Evolutionary conservation across 2,113 vertebrate genomes (phyloP), one percentile per base, ranked within the genome.

Genomic region (Colius striatus): DNA sequence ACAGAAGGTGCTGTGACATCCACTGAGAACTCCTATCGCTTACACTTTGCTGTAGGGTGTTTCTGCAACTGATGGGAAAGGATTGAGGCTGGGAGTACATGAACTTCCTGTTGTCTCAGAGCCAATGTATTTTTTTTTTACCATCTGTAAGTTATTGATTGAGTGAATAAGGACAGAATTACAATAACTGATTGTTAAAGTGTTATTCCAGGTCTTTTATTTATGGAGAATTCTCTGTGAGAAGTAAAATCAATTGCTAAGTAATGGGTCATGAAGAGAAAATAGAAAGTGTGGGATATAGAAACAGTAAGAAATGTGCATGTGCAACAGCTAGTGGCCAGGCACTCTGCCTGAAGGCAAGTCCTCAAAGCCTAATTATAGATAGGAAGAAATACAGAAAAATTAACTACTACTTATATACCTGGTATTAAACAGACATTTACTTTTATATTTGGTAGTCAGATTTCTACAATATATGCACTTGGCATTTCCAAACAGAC

Each of bases 201-300:
- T 23, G 55, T 34, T 95, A 79, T 48, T 92, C 25, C 50, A 58
- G 65, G 2, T 51, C 54, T 78, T 92, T 84, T 70, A 81, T 83
- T 93, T 89, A 81, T 16, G 32, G 41, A 65, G 79, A 90, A 86
- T 62, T 83, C 71, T 18, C 61, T 8, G 32, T 47, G 62, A 76
- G 87, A 95, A 93, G 66, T 71, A 95, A 97, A 97, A 96, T 95
- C 80, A 75, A 95, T 97, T 81, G 61, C 74, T 66, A 86, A 89
- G 77, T 77, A 95, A 62, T 72, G 71, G 71, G 30, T 57, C 43
- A 75, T 83, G 73, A 85, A 72, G 92, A 89, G 43, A 90, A 91
- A 43, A 47, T 5, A 65, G 48, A 10, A 92, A 92, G 54, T 63
- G 19, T 63, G 79, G 67, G 65, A 58, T 65, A 62, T 48, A 60